Base-by-base conservation (phyloP, 2,113 vertebrate species). In the Coptodon bakossiorum region DNA sequence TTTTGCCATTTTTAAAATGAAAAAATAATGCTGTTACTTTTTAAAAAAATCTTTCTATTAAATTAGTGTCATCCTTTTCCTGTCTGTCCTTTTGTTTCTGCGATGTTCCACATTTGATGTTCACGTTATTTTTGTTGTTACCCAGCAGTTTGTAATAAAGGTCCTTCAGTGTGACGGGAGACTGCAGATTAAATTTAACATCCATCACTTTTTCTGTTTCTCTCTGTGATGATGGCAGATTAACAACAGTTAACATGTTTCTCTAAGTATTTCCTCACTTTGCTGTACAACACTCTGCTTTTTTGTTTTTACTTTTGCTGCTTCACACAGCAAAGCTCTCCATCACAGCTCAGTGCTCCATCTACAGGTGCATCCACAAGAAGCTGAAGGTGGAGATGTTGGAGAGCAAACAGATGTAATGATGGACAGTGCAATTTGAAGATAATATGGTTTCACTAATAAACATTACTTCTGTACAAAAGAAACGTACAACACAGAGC, bases 191-290 rank as follows among this genome's bases (percentile, higher is more conserved):
- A 57, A 57, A 57, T 57, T 57, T 5, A 57, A 57, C 3, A 0
- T 9, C 24, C 56, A 57, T 3, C 4, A 29, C 24, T 57, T 57
- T 57, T 57, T 57, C 24, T 14, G 24, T 57, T 57, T 57, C 24
- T 57, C 0, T 57, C 7, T 57, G 6, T 24, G 54, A 57, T 29
- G 0, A 57, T 16, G 1, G 24, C 54, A 57, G 24, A 57, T 57
- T 57, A 0, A 29, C 4, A 16, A 16, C 54, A 57, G 54, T 1
- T 27, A 57, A 57, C 14, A 57, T 57, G 0, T 27, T 57, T 0
- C 12, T 57, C 4, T 57, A 14, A 14, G 0, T 0, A 57, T 57
- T 27, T 57, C 0, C 6, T 57, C 6, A 57, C 54, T 14, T 8
- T 57, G 0, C 12, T 57, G 54, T 56, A 56, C 22, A 24, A 56